Base-by-base conservation (phyloP, 1,140 invertebrate genomes). In the Whitmania pigra region DNA sequence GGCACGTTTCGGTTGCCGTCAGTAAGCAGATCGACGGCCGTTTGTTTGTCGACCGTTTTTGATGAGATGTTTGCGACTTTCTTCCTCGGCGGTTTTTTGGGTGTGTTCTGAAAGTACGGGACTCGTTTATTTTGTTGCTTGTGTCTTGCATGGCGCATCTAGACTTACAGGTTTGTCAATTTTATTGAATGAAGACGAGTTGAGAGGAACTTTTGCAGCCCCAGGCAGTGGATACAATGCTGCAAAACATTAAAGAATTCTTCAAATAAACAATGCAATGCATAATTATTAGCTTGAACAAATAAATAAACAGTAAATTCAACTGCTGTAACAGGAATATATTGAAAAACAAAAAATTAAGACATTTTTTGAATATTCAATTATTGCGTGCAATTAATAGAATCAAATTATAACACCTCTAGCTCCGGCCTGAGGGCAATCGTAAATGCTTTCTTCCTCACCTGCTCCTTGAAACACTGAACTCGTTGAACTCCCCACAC, bases 41-140 rank as follows among this genome's bases (percentile, higher is more conserved):
- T 70, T 53, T 7, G 69, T 22, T 31, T 29, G 7, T 29, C 31
- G 49, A n/a, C 53, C 53, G 11, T 22, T 54, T 22, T 70, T 22
- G 55, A 22, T 5, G 60, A 63, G 31, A 0, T 15, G 25, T 63
- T 31, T 18, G 18, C 1, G 25, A 63, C 31, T 63, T 76, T 78
- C 27, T 75, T 74, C 71, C 78, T 75, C 27, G 77, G 77, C 13
- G 78, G 78, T 71, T 79, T 79, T 70, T 76, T 76, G 55, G 77
- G 77, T 31, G 71, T 75, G 17, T 75, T 73, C 77, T 79, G 72
- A 25, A 73, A 73, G 66, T 60, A 71, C 27, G 40, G 1, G 43
- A 17, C 13, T 63, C 57, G 9, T 63, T 0, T 15, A 25, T 13
- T 25, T 63, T 18, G 22, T 63, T 18, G 20, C 18, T 18, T 13